Evolutionary conservation across 2,888 invertebrate species (phyloP).

Genomic region (Drosophila stalkeri): DNA sequence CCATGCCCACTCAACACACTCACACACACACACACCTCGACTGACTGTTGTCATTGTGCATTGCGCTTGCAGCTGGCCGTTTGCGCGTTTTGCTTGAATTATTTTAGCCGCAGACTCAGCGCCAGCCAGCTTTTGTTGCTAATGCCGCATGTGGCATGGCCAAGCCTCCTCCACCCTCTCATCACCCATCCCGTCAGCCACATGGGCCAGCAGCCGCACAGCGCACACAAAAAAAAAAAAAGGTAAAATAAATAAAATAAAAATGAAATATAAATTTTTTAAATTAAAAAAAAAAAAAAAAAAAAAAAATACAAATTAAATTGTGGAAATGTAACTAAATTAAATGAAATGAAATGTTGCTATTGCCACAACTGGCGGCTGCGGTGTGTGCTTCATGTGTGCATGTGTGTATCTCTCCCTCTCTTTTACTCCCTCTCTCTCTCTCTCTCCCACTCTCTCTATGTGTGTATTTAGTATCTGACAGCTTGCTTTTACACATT

Average conservation of each 20-base stretch:
- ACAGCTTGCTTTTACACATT: constrained; percentile 34
- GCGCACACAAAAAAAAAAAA: constrained; percentile 48
- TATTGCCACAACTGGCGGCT: constrained; percentile 15
- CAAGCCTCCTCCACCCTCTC: constrained; percentile 1
- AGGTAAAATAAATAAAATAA: constrained; percentile 45
- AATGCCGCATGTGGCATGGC: constrained; percentile 57
- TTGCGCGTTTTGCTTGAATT: constrained; percentile 50
- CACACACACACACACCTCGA: constrained; percentile 6
- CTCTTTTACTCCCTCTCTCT: background rate
- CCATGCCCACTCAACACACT: constrained; percentile 1
- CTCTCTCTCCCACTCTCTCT: background rate
- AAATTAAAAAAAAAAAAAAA: constrained; percentile 55
- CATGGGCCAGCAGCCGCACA: constrained; percentile 46
- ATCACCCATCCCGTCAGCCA: background rate
- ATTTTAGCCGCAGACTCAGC: constrained; percentile 44
- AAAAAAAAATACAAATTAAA: constrained; percentile 21
- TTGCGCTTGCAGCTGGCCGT: constrained; percentile 43
- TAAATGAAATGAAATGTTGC: constrained; percentile 65
- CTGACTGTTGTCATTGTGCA: constrained; percentile 49
- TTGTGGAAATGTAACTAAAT: constrained; percentile 71
- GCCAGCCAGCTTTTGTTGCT: constrained; percentile 49
- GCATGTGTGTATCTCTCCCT: background rate
- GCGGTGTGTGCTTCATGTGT: constrained; percentile 7
- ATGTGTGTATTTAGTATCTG: constrained; percentile 27
- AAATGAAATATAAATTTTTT: constrained; percentile 72